phyloP scores from a whole-genome alignment of 2,888 invertebrate genomes.

The Plebejus melissa region DNA sequence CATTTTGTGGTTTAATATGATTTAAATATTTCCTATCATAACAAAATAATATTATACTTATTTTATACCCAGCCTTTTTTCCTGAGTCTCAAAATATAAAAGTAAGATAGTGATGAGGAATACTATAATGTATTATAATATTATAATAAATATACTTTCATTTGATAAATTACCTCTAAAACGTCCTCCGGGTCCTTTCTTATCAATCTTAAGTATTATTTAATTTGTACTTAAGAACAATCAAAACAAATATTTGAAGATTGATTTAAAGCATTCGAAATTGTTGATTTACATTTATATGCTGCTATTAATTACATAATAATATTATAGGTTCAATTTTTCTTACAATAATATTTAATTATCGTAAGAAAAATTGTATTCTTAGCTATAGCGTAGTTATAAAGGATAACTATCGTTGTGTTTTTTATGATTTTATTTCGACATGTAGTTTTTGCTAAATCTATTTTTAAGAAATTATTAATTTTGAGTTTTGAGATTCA shows the following conservation, averaged over 20 bases:
- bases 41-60: not conserved
- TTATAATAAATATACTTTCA: not conserved
- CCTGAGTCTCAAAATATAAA: not conserved
- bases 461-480: not conserved
- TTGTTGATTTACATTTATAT: not conserved
- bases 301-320: not conserved
- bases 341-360: too few relatives aligned
- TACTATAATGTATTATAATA: not conserved
- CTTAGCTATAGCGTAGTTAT: too few relatives aligned
- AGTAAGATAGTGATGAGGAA: not conserved
- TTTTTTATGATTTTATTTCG: not conserved
- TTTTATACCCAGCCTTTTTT: not conserved
- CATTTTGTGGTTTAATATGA: not conserved
- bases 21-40: too few relatives aligned
- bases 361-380: too few relatives aligned
- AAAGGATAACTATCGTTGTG: too few relatives aligned
- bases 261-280: not conserved
- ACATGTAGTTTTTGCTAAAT: not conserved
- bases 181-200: not conserved
- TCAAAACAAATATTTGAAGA: not conserved
- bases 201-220: not conserved
- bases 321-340: too few relatives aligned
- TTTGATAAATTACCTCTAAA: slow-evolving; percentile 12
- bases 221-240: not conserved
- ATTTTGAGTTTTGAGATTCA: not conserved